A percentile compares a stretch with the other conserved stretches of the same genome.
These are phyloP conservation scores for Drosophila kikkawai DNA, from an alignment of 1,140 invertebrate species.

Conservation along the genomic window DNA sequence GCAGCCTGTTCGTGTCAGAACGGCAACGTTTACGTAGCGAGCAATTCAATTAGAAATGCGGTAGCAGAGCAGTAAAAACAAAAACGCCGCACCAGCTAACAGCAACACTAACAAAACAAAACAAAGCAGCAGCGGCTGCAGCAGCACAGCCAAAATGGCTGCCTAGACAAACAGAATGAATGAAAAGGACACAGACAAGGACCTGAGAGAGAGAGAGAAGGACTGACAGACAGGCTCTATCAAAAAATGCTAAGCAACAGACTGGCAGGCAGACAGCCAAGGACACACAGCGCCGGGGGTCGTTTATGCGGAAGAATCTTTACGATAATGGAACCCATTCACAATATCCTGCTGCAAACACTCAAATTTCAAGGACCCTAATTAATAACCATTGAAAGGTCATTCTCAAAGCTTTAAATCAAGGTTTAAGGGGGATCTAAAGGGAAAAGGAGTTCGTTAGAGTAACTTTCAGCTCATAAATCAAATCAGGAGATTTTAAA, in stretches of 20 bases:
- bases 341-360: conserved; percentile 6
- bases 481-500: not conserved
- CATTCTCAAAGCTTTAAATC: not conserved
- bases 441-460: not conserved
- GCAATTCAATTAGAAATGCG: conserved; percentile 81
- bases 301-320: conserved; percentile 43
- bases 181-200: conserved; percentile 42
- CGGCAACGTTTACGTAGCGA: conserved; percentile 73
- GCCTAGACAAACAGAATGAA: conserved; percentile 59
- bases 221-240: conserved; percentile 61
- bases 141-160: conserved; percentile 59
- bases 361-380: conserved; percentile 15
- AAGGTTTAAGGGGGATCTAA: not conserved
- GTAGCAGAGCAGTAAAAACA: conserved; percentile 59
- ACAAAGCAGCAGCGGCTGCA: conserved; percentile 27
- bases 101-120: conserved; percentile 56
- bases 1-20: conserved; percentile 47
- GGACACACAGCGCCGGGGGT: conserved; percentile 27
- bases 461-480: not conserved
- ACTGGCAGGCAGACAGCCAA: conserved; percentile 55
- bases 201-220: conserved; percentile 1
- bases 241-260: conserved; percentile 62
- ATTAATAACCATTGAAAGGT: conserved; percentile 11
- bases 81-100: conserved; percentile 23
- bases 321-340: conserved; percentile 20